Percentiles rank a stretch among this genome's conserved stretches.
These are phyloP conservation scores for Lepidocolaptes lacrymiger DNA, from an alignment of 2,797 vertebrate species.

Conservation along the genomic window DNA sequence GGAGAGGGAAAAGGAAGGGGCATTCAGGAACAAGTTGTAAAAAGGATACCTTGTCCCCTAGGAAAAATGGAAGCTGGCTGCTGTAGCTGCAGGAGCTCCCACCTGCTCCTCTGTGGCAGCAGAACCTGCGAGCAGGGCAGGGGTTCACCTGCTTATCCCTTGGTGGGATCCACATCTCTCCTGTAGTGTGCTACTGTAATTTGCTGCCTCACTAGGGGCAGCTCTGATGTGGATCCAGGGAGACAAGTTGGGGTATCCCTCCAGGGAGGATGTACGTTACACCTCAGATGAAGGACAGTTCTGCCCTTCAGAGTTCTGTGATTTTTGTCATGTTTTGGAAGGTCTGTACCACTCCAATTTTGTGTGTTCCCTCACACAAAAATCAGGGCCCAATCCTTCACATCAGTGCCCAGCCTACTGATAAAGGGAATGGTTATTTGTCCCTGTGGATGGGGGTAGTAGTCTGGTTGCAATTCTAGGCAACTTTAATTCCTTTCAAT, in stretches of 20 bases:
- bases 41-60: neutral
- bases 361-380: neutral
- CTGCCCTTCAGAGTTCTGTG: neutral
- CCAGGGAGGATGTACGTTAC: neutral
- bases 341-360: neutral
- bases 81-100: neutral
- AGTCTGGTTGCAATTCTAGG: neutral
- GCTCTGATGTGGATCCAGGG: neutral
- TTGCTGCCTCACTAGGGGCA: neutral
- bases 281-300: neutral
- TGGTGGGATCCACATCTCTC: rapidly evolving
- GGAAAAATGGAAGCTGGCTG: neutral
- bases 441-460: neutral
- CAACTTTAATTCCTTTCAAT: neutral
- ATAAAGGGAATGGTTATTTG: neutral
- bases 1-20: neutral
- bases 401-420: neutral
- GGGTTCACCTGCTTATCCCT: neutral
- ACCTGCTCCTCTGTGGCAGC: neutral
- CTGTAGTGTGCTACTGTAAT: neutral
- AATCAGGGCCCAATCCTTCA: too few species aligned
- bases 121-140: neutral
- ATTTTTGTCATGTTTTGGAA: neutral
- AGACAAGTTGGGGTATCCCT: neutral
- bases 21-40: neutral